A percentile compares a stretch with the other conserved stretches of the same genome.
Conservation (phyloP, 37 sponge, comb jelly and placozoan genomes). For the Bolinopsis microptera region DNA sequence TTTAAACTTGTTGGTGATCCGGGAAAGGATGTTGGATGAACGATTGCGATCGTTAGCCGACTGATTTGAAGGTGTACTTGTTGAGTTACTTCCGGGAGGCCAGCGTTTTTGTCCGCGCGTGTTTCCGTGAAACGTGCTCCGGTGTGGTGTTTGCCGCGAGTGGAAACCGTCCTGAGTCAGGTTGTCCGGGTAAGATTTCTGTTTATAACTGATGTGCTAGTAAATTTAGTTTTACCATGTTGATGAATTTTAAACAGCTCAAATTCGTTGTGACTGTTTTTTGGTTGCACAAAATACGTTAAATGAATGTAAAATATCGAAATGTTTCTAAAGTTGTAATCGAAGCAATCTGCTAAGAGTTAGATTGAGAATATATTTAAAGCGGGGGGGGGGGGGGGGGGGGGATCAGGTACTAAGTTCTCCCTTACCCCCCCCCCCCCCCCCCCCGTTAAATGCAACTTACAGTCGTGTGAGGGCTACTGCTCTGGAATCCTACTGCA, state of each 20-base stretch:
- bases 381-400: no score
- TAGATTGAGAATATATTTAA: no score
- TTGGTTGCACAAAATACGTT: no score
- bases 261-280: no score
- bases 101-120: conserved; percentile 61
- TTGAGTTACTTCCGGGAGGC: conserved; percentile 7
- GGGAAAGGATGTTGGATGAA: conserved; percentile 13
- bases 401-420: no score
- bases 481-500: conserved; percentile 55
- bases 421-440: no score
- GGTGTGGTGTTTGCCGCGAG: conserved; percentile 52
- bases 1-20: conserved; percentile 62
- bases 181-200: no score
- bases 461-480: conserved; percentile 32
- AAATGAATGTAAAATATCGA: no score
- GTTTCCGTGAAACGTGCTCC: conserved; percentile 65
- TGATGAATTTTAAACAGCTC: background rate
- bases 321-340: no score
- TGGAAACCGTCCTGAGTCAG: conserved; percentile 53
- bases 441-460: no score
- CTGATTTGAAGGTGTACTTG: conserved; percentile 13
- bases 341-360: no score
- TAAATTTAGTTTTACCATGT: background rate
- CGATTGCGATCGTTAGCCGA: background rate
- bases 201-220: background rate